Evolutionary conservation across 2,888 invertebrate genomes (phyloP), one percentile per base, ranked within the genome.

Genomic region (Bombyx huttoni): DNA sequence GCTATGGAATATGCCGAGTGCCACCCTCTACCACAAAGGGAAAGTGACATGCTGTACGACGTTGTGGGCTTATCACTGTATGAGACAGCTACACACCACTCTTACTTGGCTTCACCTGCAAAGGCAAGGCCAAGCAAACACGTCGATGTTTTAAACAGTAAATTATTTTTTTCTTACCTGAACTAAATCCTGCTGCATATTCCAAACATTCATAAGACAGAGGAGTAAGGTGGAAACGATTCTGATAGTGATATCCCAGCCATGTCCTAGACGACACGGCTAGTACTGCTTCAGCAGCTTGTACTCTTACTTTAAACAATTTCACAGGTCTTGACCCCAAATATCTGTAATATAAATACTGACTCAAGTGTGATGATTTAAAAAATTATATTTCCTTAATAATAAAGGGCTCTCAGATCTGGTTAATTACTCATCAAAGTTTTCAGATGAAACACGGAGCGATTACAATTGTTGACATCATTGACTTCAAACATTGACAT

Each of bases 241-340:
- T 98, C 80, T 99, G 99, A 78, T 99, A 98, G 69, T 97, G 97
- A 75, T 99, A 99, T 69, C 98, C 98, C 33, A 99, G 89, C 99
- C 99, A 99, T 0, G 98, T 97, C 60, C 99, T 91, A 61, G 98
- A 98, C 0, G 98, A 99, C 91, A 99, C 98, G 0, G 99, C 99
- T 40, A 99, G 84, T 0, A 99, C 98, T 0, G 99, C 98, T 80
- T 99, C 98, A 9, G 96, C 94, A 12, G 96, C 96, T 73, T 99
- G 99, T 92, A 99, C 98, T 58, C 92, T 91, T 53, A 99, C 98
- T 72, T 97, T 92, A 80, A 99, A 99, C 6, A 99, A 89, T 78
- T 99, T 98, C 0, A 99, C 99, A 0, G 99, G 96, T 51, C 97
- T 90, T 0, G 97, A 96, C 33, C 99, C 99, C 50, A 99, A 89